Base-by-base conservation (phyloP, 2,888 invertebrate species). In the Oligia fasciuncula region DNA sequence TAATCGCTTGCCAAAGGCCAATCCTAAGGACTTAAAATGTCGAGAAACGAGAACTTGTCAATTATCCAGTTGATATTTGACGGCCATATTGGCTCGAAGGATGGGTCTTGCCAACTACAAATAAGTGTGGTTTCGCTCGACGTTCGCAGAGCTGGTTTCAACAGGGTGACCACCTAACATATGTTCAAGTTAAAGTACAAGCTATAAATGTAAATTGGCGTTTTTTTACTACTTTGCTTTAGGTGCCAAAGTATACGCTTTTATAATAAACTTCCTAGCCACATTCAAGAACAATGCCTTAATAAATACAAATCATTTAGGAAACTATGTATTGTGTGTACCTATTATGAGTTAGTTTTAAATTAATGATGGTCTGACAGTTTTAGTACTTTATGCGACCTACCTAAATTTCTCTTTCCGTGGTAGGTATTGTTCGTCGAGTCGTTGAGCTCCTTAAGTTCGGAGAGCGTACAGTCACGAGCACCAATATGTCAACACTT, bases 91-190 rank as follows among this genome's bases (percentile, higher is more conserved):
- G 80, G 76, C 73, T 80, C 65, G 60, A 76, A 79, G 65, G 82
- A 81, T 80, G 73, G 65, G 69, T 76, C 29, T 84, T 77, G 76
- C 79, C 79, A 83, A 84, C 71, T 85, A 83, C 85, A 85, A 88
- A 90, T 79, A 85, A 72, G 70, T 40, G 49, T 54, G 17, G 78
- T 75, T 78, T 78, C 63, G 81, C 75, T 81, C 69, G 63, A 76
- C 85, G 78, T 90, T 89, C 83, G 81, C 73, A 51, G 65, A 88
- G 82, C 86, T 82, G 83, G 85, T 85, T 86, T 83, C 86, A 85
- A 89, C 88, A 87, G 85, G 79, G 82, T 85, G 82, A 83, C 80
- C 85, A 91, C 81, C 85, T 85, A 85, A 83, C 86, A 85, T 76
- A 69, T 77, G 79, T 81, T 74, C 65, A 70, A 74, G 69, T 80